Percentiles rank a stretch among this genome's conserved stretches.
Conservation (phyloP, 2,113 vertebrate species). For the Apodemus sylvaticus region DNA sequence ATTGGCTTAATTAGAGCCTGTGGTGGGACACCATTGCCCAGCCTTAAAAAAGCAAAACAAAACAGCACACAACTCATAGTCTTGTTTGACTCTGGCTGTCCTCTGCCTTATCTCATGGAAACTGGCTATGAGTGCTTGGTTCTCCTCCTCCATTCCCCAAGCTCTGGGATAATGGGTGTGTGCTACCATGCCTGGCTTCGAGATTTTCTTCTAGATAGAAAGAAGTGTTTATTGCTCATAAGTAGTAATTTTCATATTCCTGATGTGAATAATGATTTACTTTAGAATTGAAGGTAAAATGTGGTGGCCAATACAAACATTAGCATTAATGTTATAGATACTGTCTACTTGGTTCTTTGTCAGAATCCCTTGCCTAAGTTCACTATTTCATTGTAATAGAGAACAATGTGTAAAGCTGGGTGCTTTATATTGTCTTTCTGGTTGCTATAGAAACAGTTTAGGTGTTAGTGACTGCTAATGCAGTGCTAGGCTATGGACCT, state of each 20-base stretch:
- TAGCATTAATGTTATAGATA: constrained; percentile 57
- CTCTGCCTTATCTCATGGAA: neutral
- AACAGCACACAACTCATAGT: neutral
- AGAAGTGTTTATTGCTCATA: neutral
- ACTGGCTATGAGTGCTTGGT: neutral
- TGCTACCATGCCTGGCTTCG: neutral
- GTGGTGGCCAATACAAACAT: constrained; percentile 55
- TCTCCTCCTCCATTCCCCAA: neutral
- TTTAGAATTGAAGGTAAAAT: constrained; percentile 35
- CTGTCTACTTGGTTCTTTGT: constrained; percentile 71
- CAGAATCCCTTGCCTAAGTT: constrained; percentile 58
- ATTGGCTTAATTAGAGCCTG: neutral
- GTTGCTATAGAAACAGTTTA: constrained; percentile 83
- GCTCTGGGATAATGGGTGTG: neutral
- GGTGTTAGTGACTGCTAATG: constrained; percentile 77
- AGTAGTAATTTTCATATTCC: constrained; percentile 28
- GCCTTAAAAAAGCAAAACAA: neutral
- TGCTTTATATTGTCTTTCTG: constrained; percentile 83
- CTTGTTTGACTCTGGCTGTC: neutral
- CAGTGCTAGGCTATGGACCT: constrained; percentile 78
- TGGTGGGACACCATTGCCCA: neutral
- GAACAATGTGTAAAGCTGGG: constrained; percentile 84
- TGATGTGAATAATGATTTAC: neutral
- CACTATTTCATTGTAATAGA: constrained; percentile 83
- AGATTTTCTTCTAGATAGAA: neutral